Evolutionary conservation across 1,140 invertebrate species (phyloP), one percentile per base, ranked within the genome.

Genomic region (Drosophila equinoxialis): DNA sequence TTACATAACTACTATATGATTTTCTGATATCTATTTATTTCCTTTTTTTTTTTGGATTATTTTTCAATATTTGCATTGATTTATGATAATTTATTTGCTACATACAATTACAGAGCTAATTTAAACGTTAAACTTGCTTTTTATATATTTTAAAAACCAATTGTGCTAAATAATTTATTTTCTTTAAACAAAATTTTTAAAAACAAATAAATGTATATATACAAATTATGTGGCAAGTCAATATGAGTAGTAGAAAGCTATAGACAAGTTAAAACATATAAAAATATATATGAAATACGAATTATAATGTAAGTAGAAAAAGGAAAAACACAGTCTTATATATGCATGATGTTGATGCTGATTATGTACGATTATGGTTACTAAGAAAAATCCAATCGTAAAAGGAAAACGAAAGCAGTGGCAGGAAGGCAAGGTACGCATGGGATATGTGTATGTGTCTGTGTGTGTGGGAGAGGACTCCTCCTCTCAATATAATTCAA

Each of bases 261-360:
- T 51, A 41, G 41, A 39, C 30, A 42, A 65, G 39, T 54, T 65
- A 37, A 51, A 72, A 59, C 41, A 45, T 30, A 83, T 59, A 60
- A 37, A 51, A 72, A 59, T 35, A 45, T 30, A 83, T 59, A 60
- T 13, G 65, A 55, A 61, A 64, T 23, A 55, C 26, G 23, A 57
- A 41, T 42, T 60, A 82, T 79, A 75, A 76, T n/a, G 30, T 83
- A 89, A 68, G 58, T 71, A 69, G 76, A 77, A 80, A 76, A 51
- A 77, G 75, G 60, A 72, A 77, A 81, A 87, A 87, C 83, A 87
- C 83, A 87, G 83, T 87, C 83, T 87, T 87, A 87, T 87, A 77
- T 89, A 83, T 69, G 73, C 77, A 83, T 70, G 70, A 85, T 23
- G 45, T 20, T 51, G 45, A 23, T 51, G 45, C 14, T 11, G 17